Percentiles rank a stretch among this genome's conserved stretches.
phyloP scores from a whole-genome alignment of 2,113 vertebrate species.

The Oncorhynchus keta region DNA sequence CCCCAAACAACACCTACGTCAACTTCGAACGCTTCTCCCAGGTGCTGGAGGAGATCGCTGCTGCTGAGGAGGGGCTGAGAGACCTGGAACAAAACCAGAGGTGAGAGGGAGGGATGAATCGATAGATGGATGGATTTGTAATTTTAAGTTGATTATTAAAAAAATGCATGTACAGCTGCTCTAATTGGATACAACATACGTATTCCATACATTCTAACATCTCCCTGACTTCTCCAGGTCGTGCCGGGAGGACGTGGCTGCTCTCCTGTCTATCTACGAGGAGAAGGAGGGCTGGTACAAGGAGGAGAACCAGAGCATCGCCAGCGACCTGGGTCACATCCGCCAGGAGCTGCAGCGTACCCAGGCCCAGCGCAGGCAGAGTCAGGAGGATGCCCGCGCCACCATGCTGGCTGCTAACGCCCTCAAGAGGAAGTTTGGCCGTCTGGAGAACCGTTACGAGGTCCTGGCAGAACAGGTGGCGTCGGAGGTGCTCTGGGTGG shows the following conservation, averaged over 20 bases:
- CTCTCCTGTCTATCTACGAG: constrained; percentile 89
- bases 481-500: constrained; percentile 90
- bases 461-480: constrained; percentile 87
- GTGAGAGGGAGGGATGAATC: too few species aligned
- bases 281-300: constrained; percentile 96
- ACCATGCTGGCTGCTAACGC: constrained; percentile 82
- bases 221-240: constrained; percentile 45
- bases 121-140: too few species aligned
- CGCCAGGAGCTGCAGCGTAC: constrained; percentile 87
- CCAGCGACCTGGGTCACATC: constrained; percentile 83
- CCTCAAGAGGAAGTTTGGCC: constrained; percentile 86
- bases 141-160: too few species aligned
- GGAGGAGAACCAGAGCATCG: constrained; percentile 90
- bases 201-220: too few species aligned
- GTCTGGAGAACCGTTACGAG: constrained; percentile 92
- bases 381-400: constrained; percentile 83
- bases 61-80: constrained; percentile 84
- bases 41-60: constrained; percentile 90
- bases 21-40: constrained; percentile 97
- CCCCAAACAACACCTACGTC: constrained; percentile 95
- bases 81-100: constrained; percentile 87
- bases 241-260: constrained; percentile 87
- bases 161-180: too few species aligned
- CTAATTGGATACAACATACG: too few species aligned
- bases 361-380: constrained; percentile 84